Conservation (phyloP, 2,888 invertebrate genomes). For the Embidobia sp. region DNA sequence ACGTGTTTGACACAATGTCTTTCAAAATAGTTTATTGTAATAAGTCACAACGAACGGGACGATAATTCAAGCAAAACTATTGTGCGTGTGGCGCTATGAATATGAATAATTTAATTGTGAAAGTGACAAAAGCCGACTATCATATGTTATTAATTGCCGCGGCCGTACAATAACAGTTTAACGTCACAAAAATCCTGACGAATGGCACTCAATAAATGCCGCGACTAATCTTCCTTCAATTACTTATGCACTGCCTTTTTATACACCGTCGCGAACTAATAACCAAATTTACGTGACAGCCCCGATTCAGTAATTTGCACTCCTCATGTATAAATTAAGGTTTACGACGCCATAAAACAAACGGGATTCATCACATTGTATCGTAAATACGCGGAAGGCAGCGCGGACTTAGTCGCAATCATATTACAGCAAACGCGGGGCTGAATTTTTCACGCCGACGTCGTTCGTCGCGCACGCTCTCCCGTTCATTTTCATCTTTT, state of each 20-base stretch:
- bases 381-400: slow-evolving; percentile 29
- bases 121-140: slow-evolving; percentile 50
- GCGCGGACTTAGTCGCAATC: slow-evolving; percentile 13
- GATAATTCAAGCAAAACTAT: slow-evolving; percentile 37
- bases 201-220: slow-evolving; percentile 43
- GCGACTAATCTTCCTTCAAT: slow-evolving; percentile 49
- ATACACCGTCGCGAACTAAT: slow-evolving; percentile 34
- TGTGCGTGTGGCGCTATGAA: slow-evolving; percentile 29
- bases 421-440: slow-evolving; percentile 13
- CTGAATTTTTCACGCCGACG: slow-evolving; percentile 18
- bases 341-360: slow-evolving; percentile 45
- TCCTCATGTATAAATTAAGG: slow-evolving; percentile 43
- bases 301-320: slow-evolving; percentile 55
- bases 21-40: slow-evolving; percentile 37
- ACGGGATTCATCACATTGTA: slow-evolving; percentile 46
- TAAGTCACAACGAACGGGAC: slow-evolving; percentile 43
- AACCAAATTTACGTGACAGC: slow-evolving; percentile 57
- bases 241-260: slow-evolving; percentile 31
- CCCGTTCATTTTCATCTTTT: slow-evolving; percentile 2
- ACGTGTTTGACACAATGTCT: slow-evolving; percentile 28
- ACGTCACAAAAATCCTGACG: slow-evolving; percentile 52
- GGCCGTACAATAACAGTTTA: slow-evolving; percentile 46
- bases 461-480: background rate
- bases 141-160: slow-evolving; percentile 57
- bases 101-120: slow-evolving; percentile 58